phyloP scores from a whole-genome alignment of 2,113 vertebrate genomes.

The Gorilla gorilla region DNA sequence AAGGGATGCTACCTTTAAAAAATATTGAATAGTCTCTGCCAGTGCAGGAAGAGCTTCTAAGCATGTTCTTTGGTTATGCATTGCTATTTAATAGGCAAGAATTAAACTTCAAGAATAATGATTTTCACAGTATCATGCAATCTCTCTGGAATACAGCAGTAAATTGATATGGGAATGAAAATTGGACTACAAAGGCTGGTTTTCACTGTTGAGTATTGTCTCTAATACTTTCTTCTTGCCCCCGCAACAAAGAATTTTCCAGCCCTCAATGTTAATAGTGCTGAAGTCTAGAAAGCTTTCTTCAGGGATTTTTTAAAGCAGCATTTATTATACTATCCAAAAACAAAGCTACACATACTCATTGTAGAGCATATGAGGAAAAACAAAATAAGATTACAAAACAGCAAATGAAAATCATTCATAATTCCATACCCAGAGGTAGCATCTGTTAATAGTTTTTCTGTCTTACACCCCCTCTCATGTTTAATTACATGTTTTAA shows the following conservation, averaged over 20 bases:
- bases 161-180: neutral
- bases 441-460: neutral
- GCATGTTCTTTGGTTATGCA: slow-evolving; percentile 70
- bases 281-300: neutral
- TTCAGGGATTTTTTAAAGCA: neutral
- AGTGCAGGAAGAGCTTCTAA: slow-evolving; percentile 69
- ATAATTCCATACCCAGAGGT: neutral
- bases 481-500: neutral
- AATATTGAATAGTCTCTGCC: slow-evolving; percentile 74
- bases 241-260: neutral
- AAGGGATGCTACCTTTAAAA: slow-evolving; percentile 81
- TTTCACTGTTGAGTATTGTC: neutral
- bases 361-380: slow-evolving; percentile 24
- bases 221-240: neutral
- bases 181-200: neutral
- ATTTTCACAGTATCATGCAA: neutral
- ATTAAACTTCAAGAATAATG: slow-evolving; percentile 56
- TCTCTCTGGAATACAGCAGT: neutral
- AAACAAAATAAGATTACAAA: slow-evolving; percentile 20
- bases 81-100: slow-evolving; percentile 73
- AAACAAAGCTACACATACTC: slow-evolving; percentile 7
- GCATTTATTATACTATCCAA: neutral
- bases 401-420: slow-evolving; percentile 33
- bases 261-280: neutral
- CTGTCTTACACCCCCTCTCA: neutral